phyloP scores from a whole-genome alignment of 2,113 vertebrate genomes.

The Rana temporaria region DNA sequence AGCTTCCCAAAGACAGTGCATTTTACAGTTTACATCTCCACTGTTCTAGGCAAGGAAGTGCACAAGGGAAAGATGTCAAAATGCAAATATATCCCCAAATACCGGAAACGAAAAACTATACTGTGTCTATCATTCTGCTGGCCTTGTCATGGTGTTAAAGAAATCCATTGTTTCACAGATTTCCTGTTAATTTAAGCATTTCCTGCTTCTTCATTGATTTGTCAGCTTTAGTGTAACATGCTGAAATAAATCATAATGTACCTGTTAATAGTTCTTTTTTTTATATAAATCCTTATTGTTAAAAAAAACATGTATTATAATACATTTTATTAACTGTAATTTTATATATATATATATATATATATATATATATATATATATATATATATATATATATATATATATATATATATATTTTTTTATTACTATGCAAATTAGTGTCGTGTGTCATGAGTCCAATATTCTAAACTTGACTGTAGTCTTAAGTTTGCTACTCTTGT shows the following conservation, averaged over 20 bases:
- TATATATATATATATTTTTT: too few relatives aligned
- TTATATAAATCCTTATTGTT: not conserved
- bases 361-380: too few relatives aligned
- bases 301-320: too few relatives aligned
- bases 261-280: not conserved
- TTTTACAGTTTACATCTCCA: conserved; percentile 61
- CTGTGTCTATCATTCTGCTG: conserved; percentile 66
- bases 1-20: conserved; percentile 53
- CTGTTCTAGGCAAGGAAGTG: conserved; percentile 62
- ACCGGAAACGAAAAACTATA: conserved; percentile 63
- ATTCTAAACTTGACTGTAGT: too few relatives aligned
- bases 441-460: too few relatives aligned
- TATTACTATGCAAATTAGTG: too few relatives aligned
- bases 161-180: conserved; percentile 70
- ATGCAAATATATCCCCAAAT: conserved; percentile 65
- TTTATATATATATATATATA: too few relatives aligned
- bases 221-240: conserved; percentile 31
- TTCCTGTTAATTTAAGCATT: conserved; percentile 76
- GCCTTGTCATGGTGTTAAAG: conserved; percentile 68
- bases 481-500: too few relatives aligned
- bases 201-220: conserved; percentile 70
- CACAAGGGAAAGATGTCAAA: conserved; percentile 67
- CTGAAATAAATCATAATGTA: not conserved
- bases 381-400: too few relatives aligned
- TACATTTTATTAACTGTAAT: too few relatives aligned